These are phyloP conservation scores for Geotrupes spiniger DNA, from an alignment of 2,888 invertebrate genomes.

Conservation along the genomic window DNA sequence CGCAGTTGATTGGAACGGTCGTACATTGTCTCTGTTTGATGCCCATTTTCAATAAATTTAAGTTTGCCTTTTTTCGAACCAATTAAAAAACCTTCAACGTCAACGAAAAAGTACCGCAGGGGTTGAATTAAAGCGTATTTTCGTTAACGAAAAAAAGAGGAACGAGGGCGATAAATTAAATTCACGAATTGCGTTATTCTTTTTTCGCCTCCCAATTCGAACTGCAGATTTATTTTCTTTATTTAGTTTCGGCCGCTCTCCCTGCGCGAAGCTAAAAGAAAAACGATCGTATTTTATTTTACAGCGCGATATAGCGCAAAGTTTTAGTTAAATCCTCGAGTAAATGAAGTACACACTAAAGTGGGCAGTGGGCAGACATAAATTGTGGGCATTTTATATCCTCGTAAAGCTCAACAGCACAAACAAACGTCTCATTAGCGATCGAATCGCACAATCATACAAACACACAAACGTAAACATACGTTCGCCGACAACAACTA, in stretches of 20 bases:
- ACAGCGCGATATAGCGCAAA: not conserved
- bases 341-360: not conserved
- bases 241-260: not conserved
- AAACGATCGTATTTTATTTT: constrained; percentile 1
- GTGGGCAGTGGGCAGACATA: constrained; percentile 11
- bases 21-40: too few species aligned
- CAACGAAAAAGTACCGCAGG: too few species aligned
- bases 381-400: constrained; percentile 22
- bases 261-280: not conserved
- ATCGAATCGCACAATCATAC: constrained; percentile 7
- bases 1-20: too few species aligned
- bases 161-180: constrained; percentile 1
- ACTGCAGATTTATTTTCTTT: constrained; percentile 2
- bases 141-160: too few species aligned
- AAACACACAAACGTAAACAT: not conserved
- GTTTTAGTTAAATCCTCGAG: constrained; percentile 2
- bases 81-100: too few species aligned
- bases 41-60: too few species aligned
- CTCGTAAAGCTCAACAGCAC: constrained; percentile 24
- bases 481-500: too few species aligned
- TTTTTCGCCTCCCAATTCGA: not conserved
- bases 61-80: too few species aligned
- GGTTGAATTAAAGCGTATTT: too few species aligned
- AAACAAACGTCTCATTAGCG: constrained; percentile 6
- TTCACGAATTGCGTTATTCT: not conserved